Conservation (phyloP, 2,888 invertebrate genomes). For the Agrochola circellaris region DNA sequence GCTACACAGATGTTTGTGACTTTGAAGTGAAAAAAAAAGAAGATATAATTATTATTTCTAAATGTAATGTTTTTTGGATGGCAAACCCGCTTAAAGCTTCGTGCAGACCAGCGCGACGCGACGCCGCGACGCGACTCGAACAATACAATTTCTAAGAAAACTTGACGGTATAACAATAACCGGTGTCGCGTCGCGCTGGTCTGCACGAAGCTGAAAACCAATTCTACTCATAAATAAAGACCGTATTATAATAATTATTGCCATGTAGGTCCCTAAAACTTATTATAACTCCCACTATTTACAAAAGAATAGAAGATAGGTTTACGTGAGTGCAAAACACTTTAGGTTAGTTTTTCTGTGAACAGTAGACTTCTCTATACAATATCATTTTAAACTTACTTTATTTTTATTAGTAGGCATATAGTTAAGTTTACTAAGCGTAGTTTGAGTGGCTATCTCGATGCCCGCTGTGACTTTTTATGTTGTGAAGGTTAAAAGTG, state of each 20-base stretch:
- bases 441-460: slow-evolving; percentile 11
- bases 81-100: no score
- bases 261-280: not conserved
- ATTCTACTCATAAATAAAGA: not conserved
- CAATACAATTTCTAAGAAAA: no score
- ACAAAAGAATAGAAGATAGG: not conserved
- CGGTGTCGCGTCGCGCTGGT: no score
- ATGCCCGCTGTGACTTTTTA: slow-evolving; percentile 35
- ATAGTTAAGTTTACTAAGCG: not conserved
- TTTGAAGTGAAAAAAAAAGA: no score
- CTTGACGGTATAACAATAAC: no score
- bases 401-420: not conserved
- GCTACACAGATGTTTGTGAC: no score
- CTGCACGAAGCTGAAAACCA: no score
- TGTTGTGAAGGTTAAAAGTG: slow-evolving; percentile 26
- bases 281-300: not conserved
- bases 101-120: no score
- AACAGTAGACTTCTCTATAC: not conserved
- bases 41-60: no score
- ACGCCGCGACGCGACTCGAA: no score
- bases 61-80: not conserved
- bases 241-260: not conserved
- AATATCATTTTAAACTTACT: not conserved
- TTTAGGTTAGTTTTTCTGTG: not conserved
- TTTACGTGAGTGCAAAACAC: not conserved